Evolutionary conservation across 2,797 vertebrate species (phyloP).

Genomic region (Setipinna tenuifilis): DNA sequence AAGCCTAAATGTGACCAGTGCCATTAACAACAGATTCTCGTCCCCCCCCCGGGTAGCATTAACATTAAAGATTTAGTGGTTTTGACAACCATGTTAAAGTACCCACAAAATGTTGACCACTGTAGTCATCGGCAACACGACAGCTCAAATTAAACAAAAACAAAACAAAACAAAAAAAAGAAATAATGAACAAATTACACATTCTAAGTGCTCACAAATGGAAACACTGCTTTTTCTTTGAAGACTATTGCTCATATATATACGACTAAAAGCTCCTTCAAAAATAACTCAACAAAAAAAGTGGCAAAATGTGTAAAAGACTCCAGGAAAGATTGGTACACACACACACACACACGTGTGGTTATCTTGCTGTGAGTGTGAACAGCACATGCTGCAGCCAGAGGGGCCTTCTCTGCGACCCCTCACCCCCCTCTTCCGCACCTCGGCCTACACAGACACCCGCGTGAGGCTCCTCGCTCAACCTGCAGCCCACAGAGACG

Average conservation of each 20-base stretch:
- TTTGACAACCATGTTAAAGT: not conserved
- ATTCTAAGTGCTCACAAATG: not conserved
- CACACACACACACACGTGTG: not conserved
- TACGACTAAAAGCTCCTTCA: not conserved
- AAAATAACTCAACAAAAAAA: not conserved
- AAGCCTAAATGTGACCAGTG: not conserved
- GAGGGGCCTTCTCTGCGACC: not conserved
- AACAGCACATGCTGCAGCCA: not conserved
- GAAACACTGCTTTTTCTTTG: not conserved
- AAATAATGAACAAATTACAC: not conserved
- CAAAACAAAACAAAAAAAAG: too few species aligned
- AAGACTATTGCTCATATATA: not conserved
- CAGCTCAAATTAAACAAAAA: not conserved
- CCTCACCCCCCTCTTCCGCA: not conserved
- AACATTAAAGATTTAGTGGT: slow-evolving; percentile 18
- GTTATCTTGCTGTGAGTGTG: not conserved
- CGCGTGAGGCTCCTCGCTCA: not conserved
- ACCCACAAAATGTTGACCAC: not conserved
- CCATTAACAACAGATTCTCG: not conserved
- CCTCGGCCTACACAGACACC: slow-evolving; percentile 9
- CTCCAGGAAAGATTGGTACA: not conserved
- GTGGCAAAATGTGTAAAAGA: not conserved
- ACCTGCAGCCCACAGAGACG: slow-evolving; percentile 40
- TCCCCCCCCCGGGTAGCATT: not conserved
- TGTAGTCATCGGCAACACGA: not conserved